Evolutionary conservation across 2,888 invertebrate species (phyloP).

Genomic region (Aquatica leii): DNA sequence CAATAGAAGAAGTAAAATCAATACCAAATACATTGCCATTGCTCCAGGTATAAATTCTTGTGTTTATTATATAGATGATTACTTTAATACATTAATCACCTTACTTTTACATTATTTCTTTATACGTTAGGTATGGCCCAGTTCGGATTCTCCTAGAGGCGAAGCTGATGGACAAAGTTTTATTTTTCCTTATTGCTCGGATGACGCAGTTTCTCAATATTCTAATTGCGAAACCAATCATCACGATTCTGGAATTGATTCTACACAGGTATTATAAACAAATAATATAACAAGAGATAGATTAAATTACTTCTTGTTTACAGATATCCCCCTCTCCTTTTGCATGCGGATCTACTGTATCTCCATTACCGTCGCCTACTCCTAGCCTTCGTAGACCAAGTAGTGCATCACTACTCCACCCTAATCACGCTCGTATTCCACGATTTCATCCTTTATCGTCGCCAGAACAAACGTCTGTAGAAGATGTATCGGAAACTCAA

Average conservation of each 20-base stretch:
- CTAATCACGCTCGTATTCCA: slow-evolving; percentile 74
- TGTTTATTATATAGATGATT: background rate
- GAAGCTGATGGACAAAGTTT: slow-evolving; percentile 75
- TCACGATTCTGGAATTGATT: slow-evolving; percentile 76
- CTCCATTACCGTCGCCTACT: slow-evolving; percentile 55
- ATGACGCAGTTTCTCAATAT: slow-evolving; percentile 55
- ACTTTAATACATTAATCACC: background rate
- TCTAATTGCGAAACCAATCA: slow-evolving; percentile 63
- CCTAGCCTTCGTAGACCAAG: slow-evolving; percentile 65
- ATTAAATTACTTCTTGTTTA: background rate
- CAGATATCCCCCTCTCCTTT: slow-evolving; percentile 66
- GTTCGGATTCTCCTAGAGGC: slow-evolving; percentile 73
- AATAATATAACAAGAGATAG: no score
- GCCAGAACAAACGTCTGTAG: slow-evolving; percentile 60
- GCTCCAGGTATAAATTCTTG: slow-evolving; percentile 60
- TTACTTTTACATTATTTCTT: no score
- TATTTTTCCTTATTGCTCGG: slow-evolving; percentile 66
- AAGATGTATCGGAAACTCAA: slow-evolving; percentile 59
- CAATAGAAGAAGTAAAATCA: slow-evolving; percentile 52
- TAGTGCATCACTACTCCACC: slow-evolving; percentile 69
- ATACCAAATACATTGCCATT: slow-evolving; percentile 65
- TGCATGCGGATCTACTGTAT: slow-evolving; percentile 56
- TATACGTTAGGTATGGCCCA: slow-evolving; percentile 71
- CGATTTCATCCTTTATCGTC: slow-evolving; percentile 59
- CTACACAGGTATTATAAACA: slow-evolving; percentile 67